Evolutionary conservation across 2,797 vertebrate genomes (phyloP).

Genomic region (Sorex maritimensis): DNA sequence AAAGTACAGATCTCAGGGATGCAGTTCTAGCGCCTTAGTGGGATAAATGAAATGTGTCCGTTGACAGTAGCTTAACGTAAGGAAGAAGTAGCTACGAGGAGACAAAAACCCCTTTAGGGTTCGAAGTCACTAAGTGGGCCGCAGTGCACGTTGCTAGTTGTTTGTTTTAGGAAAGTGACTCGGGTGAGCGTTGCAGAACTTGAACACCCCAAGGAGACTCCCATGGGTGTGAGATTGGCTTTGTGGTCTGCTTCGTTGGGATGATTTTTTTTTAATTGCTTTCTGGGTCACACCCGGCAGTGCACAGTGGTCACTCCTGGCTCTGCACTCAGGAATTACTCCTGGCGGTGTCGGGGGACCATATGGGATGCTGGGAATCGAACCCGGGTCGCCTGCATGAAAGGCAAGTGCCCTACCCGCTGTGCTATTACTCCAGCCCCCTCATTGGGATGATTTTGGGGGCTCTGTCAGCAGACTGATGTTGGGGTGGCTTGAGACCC

Average conservation of each 20-base stretch:
- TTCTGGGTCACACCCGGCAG: too few relatives aligned
- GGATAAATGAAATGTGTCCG: background rate
- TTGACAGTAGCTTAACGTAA: background rate
- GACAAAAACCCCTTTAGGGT: background rate
- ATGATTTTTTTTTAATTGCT: too few relatives aligned
- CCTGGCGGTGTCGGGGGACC: too few relatives aligned
- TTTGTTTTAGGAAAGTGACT: background rate
- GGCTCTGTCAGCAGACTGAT: background rate
- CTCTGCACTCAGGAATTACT: too few relatives aligned
- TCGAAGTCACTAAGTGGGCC: background rate
- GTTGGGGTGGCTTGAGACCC: too few relatives aligned
- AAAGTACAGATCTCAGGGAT: background rate
- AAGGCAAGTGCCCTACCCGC: too few relatives aligned
- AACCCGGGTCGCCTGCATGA: too few relatives aligned
- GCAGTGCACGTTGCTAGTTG: background rate
- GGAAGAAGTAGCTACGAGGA: background rate
- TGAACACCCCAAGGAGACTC: background rate
- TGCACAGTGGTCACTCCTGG: too few relatives aligned
- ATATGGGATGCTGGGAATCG: too few relatives aligned
- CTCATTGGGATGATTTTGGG: background rate
- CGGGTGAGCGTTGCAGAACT: background rate
- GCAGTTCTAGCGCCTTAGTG: background rate
- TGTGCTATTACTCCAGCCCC: too few relatives aligned
- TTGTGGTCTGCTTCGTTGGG: too few relatives aligned
- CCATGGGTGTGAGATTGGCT: background rate